A percentile compares a stretch with the other conserved stretches of the same genome.
Evolutionary conservation across 2,797 vertebrate genomes (phyloP).

Genomic region (Sebastes ruberrimus): DNA sequence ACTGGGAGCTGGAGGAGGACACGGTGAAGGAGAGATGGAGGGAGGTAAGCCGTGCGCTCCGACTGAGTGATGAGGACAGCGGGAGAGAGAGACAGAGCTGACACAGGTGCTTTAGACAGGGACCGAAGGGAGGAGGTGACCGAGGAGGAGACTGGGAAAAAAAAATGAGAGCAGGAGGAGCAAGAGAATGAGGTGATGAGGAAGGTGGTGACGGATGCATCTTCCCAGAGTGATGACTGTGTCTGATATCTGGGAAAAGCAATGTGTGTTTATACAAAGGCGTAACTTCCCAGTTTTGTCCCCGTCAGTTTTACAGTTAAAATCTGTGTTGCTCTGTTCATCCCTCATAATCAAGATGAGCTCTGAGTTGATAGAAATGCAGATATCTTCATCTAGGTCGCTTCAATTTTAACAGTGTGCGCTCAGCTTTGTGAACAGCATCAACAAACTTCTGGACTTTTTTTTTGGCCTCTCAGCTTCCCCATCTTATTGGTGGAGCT

Average conservation of each 20-base stretch:
- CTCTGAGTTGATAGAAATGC: not conserved
- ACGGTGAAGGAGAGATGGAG: constrained; percentile 49
- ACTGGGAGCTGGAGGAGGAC: constrained; percentile 42
- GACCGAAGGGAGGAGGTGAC: constrained; percentile 36
- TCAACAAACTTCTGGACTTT: not conserved
- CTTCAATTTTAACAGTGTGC: not conserved
- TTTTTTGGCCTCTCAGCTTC: not conserved
- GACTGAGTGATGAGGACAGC: constrained; percentile 63
- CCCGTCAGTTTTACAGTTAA: not conserved
- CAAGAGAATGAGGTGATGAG: constrained; percentile 7
- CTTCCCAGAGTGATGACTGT: constrained; percentile 19
- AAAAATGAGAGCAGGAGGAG: constrained; percentile 15
- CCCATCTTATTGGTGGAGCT: not conserved
- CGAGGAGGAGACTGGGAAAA: not conserved
- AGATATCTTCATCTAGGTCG: not conserved
- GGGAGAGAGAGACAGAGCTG: constrained; percentile 55
- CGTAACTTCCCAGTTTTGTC: not conserved
- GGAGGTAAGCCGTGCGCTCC: constrained; percentile 27
- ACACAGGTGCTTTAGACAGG: constrained; percentile 65
- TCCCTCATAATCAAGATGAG: not conserved
- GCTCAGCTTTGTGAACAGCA: not conserved
- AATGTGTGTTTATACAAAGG: not conserved
- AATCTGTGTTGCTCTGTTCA: not conserved
- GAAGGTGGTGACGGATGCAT: constrained; percentile 21
- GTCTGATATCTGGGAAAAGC: constrained; percentile 9